These are phyloP conservation scores for Hypomesus transpacificus DNA, from an alignment of 2,113 vertebrate genomes.

Conservation along the genomic window DNA sequence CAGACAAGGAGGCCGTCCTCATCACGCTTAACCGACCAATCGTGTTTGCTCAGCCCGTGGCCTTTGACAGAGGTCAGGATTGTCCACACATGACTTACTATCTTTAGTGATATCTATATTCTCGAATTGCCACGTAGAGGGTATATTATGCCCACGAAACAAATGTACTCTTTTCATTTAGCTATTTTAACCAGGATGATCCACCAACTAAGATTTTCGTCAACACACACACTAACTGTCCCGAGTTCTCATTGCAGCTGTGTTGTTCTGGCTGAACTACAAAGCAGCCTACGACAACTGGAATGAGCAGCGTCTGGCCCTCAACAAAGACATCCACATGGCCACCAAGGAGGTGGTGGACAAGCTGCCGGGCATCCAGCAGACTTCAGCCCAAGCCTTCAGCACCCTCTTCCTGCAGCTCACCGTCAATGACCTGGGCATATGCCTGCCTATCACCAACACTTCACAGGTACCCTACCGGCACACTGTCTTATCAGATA, in stretches of 20 bases:
- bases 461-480: constrained; percentile 78
- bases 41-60: constrained; percentile 95
- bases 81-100: too few relatives aligned
- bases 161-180: too few relatives aligned
- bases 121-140: too few relatives aligned
- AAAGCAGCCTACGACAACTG: constrained; percentile 98
- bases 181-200: too few relatives aligned
- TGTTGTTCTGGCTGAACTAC: constrained; percentile 99
- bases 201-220: too few relatives aligned
- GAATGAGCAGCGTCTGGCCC: constrained; percentile 95
- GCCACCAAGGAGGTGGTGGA: constrained; percentile 98
- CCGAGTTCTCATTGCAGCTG: constrained; percentile 72
- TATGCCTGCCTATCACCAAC: constrained; percentile 94
- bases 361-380: constrained; percentile 95
- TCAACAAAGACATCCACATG: constrained; percentile 97
- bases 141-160: too few relatives aligned
- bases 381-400: constrained; percentile 94
- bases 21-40: constrained; percentile 96
- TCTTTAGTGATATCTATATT: too few relatives aligned
- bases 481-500: too few relatives aligned
- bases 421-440: constrained; percentile 95
- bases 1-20: constrained; percentile 94
- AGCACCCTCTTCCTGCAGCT: constrained; percentile 97
- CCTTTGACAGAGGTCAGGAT: constrained; percentile 90
- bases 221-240: neutral